Evolutionary conservation across 2,797 vertebrate genomes (phyloP).

Genomic region (Centropyge bicolor): DNA sequence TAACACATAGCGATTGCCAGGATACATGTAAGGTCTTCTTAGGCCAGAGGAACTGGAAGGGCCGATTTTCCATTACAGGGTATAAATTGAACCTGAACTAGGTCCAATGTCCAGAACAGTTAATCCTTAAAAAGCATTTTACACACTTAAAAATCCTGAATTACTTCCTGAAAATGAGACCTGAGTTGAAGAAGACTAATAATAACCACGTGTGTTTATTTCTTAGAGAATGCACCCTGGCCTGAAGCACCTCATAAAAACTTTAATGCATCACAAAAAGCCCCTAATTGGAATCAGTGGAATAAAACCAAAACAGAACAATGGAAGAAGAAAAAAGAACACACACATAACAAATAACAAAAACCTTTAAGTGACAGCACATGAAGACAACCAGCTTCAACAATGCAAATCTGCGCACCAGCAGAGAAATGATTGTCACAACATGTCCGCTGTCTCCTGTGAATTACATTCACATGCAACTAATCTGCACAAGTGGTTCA

Average conservation of each 20-base stretch:
- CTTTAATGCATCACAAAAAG: slow-evolving; percentile 41
- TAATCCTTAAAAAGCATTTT: slow-evolving; percentile 37
- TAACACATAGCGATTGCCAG: background rate
- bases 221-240: slow-evolving; percentile 10
- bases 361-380: slow-evolving; percentile 4
- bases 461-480: slow-evolving; percentile 4
- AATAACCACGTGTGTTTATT: slow-evolving; percentile 45
- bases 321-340: background rate
- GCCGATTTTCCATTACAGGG: background rate
- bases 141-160: background rate
- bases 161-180: slow-evolving; percentile 3
- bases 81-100: background rate
- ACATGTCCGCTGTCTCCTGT: background rate
- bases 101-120: background rate
- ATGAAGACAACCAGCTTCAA: background rate
- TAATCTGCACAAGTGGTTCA: background rate
- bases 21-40: slow-evolving; percentile 1
- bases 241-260: slow-evolving; percentile 33
- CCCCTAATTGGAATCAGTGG: slow-evolving; percentile 33
- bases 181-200: slow-evolving; percentile 23
- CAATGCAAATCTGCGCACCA: background rate
- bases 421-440: background rate
- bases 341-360: slow-evolving; percentile 13
- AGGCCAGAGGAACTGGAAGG: background rate
- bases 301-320: slow-evolving; percentile 20